Base-by-base conservation (phyloP, 2,113 vertebrate species). In the Chitala chitala region DNA sequence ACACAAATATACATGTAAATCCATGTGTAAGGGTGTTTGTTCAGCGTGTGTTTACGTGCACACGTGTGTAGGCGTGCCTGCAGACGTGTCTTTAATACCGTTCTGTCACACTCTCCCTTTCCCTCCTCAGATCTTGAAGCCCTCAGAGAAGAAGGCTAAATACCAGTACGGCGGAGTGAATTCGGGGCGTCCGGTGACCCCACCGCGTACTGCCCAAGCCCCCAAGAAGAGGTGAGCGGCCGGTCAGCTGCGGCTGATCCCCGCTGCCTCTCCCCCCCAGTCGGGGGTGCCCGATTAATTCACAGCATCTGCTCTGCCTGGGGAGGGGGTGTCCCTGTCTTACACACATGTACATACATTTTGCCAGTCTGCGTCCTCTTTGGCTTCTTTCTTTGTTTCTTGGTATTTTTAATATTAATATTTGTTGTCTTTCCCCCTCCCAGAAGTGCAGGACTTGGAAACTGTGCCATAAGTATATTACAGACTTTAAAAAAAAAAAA, bases 61-160 rank as follows among this genome's bases (percentile, higher is more conserved):
- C 36, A 22, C 13, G 36, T 26, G 6, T 46, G 17, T 46, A n/a
- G 0, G 40, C 40, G 3, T 36, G 17, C 20, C 6, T 26, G 5
- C 7, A 33, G 4, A 20, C 26, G 3, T 10, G 22, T 2, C 17
- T 48, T 48, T 12, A 8, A 36, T 40, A 40, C 24, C 42, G 61
- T 40, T 65, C 44, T 59, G 29, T 31, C 53, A n/a, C n/a, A n/a
- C n/a, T n/a, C n/a, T n/a, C n/a, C n/a, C n/a, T n/a, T 12, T 8
- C 44, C 10, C 58, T 17, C 50, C 82, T 75, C 86, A 95, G 93
- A 95, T 95, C 86, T 69, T 95, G 84, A 95, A 95, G 87, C 93
- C 93, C 53, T 94, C 93, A 78, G 93, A 95, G 89, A 95, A 95
- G 92, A 95, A 95, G 92, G 92, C 93, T 79, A 95, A 95, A 88